These are phyloP conservation scores for Drosophila setifemur DNA, from an alignment of 1,140 invertebrate species.

Conservation along the genomic window DNA sequence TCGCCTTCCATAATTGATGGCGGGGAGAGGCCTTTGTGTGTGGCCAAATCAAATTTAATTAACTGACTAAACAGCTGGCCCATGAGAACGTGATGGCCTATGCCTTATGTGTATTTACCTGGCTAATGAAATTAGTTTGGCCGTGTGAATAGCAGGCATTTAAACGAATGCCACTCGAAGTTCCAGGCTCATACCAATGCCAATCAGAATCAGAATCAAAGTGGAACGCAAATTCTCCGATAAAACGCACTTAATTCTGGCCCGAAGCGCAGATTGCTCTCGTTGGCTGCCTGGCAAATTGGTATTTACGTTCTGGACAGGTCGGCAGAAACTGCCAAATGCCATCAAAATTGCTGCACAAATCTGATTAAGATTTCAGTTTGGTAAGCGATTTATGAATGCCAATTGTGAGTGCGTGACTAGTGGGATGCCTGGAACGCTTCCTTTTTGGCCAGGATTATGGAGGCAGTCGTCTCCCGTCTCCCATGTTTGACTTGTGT, in stretches of 20 bases:
- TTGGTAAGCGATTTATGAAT: conserved; percentile 70
- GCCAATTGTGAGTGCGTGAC: conserved; percentile 43
- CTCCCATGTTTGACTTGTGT: conserved; percentile 2
- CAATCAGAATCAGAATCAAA: conserved; percentile 39
- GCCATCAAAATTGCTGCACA: conserved; percentile 57
- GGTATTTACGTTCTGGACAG: conserved; percentile 52
- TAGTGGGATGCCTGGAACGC: not conserved
- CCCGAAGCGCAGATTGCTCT: conserved; percentile 13
- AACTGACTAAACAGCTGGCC: conserved; percentile 43
- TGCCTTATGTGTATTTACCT: conserved; percentile 19
- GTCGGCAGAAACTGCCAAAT: conserved; percentile 18
- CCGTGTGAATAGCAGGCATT: conserved; percentile 8
- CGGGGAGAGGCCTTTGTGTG: conserved; percentile 25
- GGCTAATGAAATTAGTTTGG: conserved; percentile 50
- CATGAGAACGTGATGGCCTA: conserved; percentile 3
- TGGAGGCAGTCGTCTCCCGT: not conserved
- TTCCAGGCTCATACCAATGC: conserved; percentile 11
- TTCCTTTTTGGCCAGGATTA: conserved; percentile 15
- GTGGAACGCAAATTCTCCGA: conserved; percentile 27
- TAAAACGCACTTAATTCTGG: conserved; percentile 47
- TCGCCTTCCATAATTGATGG: conserved; percentile 34
- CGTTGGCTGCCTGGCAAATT: conserved; percentile 45
- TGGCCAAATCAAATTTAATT: conserved; percentile 55
- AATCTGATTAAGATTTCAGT: conserved; percentile 73
- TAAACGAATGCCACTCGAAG: not conserved